Evolutionary conservation across 2,797 vertebrate species (phyloP).

Genomic region (Tachyglossus aculeatus): DNA sequence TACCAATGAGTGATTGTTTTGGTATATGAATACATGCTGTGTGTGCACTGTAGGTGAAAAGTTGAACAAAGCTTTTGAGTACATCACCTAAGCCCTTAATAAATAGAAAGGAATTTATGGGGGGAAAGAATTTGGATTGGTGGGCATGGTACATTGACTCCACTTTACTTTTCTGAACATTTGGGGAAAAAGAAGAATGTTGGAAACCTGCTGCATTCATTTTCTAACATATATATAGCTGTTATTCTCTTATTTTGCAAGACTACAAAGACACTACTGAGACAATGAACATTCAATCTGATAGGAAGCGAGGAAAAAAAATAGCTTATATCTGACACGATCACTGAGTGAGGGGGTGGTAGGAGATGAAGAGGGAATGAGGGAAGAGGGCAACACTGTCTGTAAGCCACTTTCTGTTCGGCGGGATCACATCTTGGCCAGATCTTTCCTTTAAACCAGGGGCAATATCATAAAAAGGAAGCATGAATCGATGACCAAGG

Average conservation of each 20-base stretch:
- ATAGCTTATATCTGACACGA: slow-evolving; percentile 23
- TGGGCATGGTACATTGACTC: background rate
- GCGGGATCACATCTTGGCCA: background rate
- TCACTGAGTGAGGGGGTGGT: slow-evolving; percentile 15
- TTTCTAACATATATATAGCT: too few relatives aligned
- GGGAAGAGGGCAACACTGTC: slow-evolving; percentile 1
- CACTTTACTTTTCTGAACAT: background rate
- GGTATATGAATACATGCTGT: background rate
- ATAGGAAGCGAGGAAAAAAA: slow-evolving; percentile 19
- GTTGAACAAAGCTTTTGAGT: background rate
- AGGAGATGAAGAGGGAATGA: background rate
- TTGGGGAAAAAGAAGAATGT: background rate
- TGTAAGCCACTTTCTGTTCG: slow-evolving; percentile 11
- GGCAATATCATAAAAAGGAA: slow-evolving; percentile 19
- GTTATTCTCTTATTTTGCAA: too few relatives aligned
- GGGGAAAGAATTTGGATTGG: background rate
- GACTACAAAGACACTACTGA: background rate
- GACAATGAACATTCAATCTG: background rate
- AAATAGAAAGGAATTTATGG: slow-evolving; percentile 4
- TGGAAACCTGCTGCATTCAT: too few relatives aligned
- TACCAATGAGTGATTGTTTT: background rate
- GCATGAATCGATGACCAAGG: slow-evolving; percentile 24
- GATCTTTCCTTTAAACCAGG: slow-evolving; percentile 29
- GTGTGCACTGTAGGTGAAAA: background rate
- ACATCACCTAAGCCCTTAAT: slow-evolving; percentile 8